These are phyloP conservation scores for Bilobella aurantiaca DNA, from an alignment of 1,140 invertebrate species.

Conservation along the genomic window DNA sequence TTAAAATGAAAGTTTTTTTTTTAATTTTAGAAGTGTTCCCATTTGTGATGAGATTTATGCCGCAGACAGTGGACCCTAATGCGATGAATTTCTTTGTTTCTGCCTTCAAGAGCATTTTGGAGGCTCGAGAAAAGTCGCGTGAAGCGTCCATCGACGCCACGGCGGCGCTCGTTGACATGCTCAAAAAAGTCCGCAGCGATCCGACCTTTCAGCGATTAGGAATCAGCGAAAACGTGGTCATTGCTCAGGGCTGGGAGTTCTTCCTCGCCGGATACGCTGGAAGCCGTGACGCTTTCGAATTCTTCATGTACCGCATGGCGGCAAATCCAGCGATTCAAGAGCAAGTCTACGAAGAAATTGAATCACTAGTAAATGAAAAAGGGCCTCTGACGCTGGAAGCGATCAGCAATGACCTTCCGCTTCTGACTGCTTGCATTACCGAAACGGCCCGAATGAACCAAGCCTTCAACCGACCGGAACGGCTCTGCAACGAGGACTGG, in stretches of 20 bases:
- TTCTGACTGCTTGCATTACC: constrained; percentile 21
- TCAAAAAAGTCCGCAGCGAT: neutral
- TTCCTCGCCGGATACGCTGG: neutral
- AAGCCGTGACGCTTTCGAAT: neutral
- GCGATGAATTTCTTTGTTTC: neutral
- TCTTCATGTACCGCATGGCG: neutral
- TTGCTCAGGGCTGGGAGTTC: neutral
- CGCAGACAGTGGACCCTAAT: neutral
- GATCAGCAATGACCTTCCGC: constrained; percentile 18
- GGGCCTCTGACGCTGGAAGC: neutral
- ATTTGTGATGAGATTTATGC: neutral
- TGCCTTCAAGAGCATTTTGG: neutral
- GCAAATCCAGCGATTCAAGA: neutral
- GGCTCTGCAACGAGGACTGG: constrained; percentile 15
- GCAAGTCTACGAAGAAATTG: neutral
- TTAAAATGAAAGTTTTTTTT: neutral
- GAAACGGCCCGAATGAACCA: constrained; percentile 19
- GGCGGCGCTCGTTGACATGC: neutral
- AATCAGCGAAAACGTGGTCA: neutral
- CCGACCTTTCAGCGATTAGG: neutral
- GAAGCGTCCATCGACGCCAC: neutral
- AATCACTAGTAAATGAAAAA: constrained; percentile 9
- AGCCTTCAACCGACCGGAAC: constrained; percentile 4
- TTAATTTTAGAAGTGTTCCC: neutral
- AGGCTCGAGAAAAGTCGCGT: neutral